phyloP scores from a whole-genome alignment of 2,113 vertebrate species.

The Stigmatopora nigra region DNA sequence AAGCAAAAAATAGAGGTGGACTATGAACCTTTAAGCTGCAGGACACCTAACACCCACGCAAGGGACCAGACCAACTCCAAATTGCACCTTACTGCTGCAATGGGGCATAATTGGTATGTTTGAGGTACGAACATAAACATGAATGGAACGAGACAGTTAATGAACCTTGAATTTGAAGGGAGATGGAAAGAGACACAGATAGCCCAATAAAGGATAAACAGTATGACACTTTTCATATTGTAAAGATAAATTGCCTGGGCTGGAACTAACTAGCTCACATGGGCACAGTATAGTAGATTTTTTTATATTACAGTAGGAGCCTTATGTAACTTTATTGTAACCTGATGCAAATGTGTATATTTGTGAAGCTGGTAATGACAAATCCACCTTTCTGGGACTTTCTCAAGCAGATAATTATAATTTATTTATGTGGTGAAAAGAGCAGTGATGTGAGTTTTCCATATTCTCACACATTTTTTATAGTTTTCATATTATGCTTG shows the following conservation, averaged over 20 bases:
- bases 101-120: too few species aligned
- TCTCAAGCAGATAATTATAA: neutral
- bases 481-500: neutral
- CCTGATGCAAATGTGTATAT: neutral
- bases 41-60: too few species aligned
- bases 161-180: too few species aligned
- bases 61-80: too few species aligned
- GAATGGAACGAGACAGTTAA: too few species aligned
- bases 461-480: neutral
- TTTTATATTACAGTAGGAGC: neutral
- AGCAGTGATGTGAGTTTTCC: neutral
- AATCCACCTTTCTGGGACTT: neutral
- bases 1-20: constrained; percentile 3
- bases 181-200: too few species aligned
- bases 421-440: neutral
- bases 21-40: too few species aligned
- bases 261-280: neutral
- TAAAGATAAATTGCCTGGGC: neutral
- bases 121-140: too few species aligned
- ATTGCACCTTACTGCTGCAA: too few species aligned
- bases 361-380: neutral
- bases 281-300: neutral
- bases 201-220: too few species aligned
- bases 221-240: constrained; percentile 20
- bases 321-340: neutral